These are phyloP conservation scores for Cydia pomonella DNA, from an alignment of 1,140 invertebrate genomes.

Conservation along the genomic window DNA sequence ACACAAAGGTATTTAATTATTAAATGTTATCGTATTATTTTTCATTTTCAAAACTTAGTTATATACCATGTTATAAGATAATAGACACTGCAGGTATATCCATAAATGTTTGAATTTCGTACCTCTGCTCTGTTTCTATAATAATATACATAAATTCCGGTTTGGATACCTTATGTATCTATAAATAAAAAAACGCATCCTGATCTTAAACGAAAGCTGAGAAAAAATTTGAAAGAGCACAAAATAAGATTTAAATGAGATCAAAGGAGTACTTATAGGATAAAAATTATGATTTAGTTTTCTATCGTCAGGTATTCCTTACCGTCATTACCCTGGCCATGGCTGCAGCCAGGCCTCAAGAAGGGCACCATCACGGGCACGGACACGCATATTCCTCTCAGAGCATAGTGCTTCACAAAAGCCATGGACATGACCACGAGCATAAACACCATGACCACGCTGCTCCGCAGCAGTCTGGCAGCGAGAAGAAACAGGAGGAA, in stretches of 20 bases:
- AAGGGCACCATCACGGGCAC: conserved; percentile 46
- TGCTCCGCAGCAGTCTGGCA: conserved; percentile 40
- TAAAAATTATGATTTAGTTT: too few relatives aligned
- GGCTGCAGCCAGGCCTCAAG: conserved; percentile 33
- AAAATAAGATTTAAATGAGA: too few relatives aligned
- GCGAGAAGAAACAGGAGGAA: conserved; percentile 44
- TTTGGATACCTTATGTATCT: too few relatives aligned
- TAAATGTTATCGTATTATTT: not conserved
- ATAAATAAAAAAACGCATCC: too few relatives aligned
- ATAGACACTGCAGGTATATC: too few relatives aligned
- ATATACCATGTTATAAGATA: too few relatives aligned
- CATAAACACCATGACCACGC: conserved; percentile 9
- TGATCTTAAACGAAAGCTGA: too few relatives aligned
- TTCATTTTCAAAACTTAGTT: not conserved
- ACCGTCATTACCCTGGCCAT: conserved; percentile 62
- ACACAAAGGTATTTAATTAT: not conserved
- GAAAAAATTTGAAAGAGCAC: too few relatives aligned
- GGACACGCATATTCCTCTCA: conserved; percentile 38
- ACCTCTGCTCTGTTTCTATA: too few relatives aligned
- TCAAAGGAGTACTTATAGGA: too few relatives aligned
- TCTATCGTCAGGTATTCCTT: conserved; percentile 51
- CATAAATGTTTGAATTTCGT: too few relatives aligned
- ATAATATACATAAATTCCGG: too few relatives aligned
- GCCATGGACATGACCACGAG: conserved; percentile 35
- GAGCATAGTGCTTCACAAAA: conserved; percentile 40